A percentile compares a stretch with the other conserved stretches of the same genome.
phyloP scores from a whole-genome alignment of 2,113 vertebrate species.

The Talpa occidentalis region DNA sequence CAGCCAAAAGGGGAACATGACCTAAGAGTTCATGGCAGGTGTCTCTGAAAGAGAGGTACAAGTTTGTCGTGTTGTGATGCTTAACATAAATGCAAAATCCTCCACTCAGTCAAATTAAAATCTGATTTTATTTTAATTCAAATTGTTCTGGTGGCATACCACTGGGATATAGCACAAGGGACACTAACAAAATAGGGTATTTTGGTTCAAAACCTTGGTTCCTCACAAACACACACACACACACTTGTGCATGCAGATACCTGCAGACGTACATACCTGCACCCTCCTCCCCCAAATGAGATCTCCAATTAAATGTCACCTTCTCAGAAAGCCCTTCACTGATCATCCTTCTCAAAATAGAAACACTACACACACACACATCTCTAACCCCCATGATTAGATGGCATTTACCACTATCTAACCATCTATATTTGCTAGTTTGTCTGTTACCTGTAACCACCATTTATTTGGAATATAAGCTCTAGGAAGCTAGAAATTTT shows the following conservation, averaged over 20 bases:
- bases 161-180: slow-evolving; percentile 29
- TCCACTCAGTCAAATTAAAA: background rate
- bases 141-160: background rate
- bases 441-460: background rate
- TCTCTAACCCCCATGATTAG: background rate
- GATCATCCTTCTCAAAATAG: background rate
- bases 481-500: slow-evolving; percentile 3
- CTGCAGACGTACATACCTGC: background rate
- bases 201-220: background rate
- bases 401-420: background rate
- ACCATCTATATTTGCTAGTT: background rate
- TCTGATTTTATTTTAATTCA: background rate
- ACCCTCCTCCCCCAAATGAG: background rate
- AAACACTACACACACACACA: background rate
- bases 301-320: background rate
- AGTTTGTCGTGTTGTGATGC: background rate
- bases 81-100: background rate
- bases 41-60: slow-evolving; percentile 89
- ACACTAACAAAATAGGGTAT: background rate
- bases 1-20: slow-evolving; percentile 96
- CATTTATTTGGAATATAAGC: background rate
- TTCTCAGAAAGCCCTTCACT: background rate
- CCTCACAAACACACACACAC: background rate
- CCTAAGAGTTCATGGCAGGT: slow-evolving; percentile 98
- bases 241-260: background rate